phyloP scores from a whole-genome alignment of 1,140 invertebrate species.

The Drosophila orosa region DNA sequence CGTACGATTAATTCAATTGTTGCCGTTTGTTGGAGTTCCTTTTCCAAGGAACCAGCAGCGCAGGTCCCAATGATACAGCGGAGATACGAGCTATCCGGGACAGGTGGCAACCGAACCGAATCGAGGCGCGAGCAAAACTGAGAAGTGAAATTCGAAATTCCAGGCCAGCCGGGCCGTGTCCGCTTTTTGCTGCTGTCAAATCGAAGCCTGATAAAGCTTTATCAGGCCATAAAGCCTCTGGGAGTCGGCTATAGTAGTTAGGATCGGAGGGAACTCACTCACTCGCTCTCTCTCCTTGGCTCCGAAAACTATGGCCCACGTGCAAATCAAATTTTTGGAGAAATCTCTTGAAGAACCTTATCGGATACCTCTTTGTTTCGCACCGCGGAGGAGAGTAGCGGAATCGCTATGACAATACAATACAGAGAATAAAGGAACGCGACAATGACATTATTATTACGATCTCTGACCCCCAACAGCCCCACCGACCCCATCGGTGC shows the following conservation, averaged over 20 bases:
- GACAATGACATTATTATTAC: slow-evolving; percentile 81
- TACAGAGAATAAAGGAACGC: slow-evolving; percentile 62
- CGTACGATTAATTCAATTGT: slow-evolving; percentile 41
- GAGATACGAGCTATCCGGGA: neutral
- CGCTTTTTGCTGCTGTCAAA: slow-evolving; percentile 17
- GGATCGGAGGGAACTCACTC: neutral
- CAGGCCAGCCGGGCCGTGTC: slow-evolving; percentile 23
- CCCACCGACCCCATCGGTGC: neutral
- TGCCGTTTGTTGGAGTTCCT: slow-evolving; percentile 23
- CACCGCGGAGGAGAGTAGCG: neutral
- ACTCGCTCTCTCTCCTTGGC: neutral
- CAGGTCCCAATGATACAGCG: neutral
- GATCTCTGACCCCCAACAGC: slow-evolving; percentile 16
- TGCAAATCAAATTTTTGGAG: slow-evolving; percentile 36
- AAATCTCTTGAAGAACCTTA: slow-evolving; percentile 2
- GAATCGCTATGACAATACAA: slow-evolving; percentile 47
- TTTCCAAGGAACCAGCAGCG: slow-evolving; percentile 26
- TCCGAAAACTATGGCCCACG: slow-evolving; percentile 31
- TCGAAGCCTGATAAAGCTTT: slow-evolving; percentile 67
- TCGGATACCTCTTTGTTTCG: slow-evolving; percentile 23
- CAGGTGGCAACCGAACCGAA: slow-evolving; percentile 39
- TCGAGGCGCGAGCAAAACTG: slow-evolving; percentile 66
- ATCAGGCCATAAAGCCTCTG: slow-evolving; percentile 49
- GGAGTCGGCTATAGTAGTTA: slow-evolving; percentile 17
- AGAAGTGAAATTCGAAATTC: slow-evolving; percentile 43